Evolutionary conservation across 2,797 vertebrate species (phyloP).

Genomic region (Merluccius polli): DNA sequence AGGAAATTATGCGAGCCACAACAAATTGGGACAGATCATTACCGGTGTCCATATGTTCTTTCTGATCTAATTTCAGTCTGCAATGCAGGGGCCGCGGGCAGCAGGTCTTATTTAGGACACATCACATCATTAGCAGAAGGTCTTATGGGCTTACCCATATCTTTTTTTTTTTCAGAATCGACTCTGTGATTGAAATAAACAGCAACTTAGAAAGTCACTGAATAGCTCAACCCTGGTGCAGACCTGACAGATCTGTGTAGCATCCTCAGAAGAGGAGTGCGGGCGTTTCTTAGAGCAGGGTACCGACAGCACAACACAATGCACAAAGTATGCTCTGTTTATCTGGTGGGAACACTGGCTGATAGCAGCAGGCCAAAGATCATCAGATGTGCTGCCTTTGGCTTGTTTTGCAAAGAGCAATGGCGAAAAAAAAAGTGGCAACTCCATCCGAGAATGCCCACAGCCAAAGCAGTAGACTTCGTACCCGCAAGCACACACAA

Average conservation of each 20-base stretch:
- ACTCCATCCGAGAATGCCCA: background rate
- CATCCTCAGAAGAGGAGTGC: background rate
- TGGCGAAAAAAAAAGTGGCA: background rate
- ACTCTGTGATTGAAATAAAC: background rate
- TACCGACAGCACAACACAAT: background rate
- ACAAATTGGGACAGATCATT: constrained; percentile 1
- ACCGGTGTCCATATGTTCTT: background rate
- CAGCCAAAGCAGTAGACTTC: background rate
- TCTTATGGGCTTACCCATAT: background rate
- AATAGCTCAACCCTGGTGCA: background rate
- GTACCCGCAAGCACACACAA: background rate
- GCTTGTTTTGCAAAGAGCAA: background rate
- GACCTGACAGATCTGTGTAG: background rate
- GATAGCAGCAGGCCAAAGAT: background rate
- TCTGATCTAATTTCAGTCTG: constrained; percentile 8
- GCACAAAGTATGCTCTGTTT: background rate
- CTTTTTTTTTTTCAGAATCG: background rate
- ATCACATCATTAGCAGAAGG: background rate
- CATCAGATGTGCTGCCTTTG: background rate
- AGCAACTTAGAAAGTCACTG: background rate
- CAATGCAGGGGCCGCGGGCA: background rate
- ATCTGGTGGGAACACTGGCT: background rate
- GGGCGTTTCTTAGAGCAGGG: background rate
- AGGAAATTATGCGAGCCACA: background rate
- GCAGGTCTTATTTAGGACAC: background rate